Evolutionary conservation across 1,140 invertebrate genomes (phyloP).

Genomic region (Temnothorax longispinosus): DNA sequence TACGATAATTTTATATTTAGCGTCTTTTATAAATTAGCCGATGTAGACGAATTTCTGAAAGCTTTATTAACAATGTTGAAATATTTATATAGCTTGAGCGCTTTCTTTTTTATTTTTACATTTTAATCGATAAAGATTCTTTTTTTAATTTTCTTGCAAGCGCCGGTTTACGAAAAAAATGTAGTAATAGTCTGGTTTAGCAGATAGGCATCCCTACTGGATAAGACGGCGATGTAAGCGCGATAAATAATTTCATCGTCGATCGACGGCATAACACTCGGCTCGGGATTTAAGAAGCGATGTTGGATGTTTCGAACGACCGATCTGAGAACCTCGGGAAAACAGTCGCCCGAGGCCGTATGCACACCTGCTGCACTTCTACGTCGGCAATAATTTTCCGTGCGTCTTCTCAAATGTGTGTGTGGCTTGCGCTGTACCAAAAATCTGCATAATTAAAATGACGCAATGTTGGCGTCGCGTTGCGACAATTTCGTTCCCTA

Average conservation of each 20-base stretch:
- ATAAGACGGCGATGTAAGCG: slow-evolving; percentile 29
- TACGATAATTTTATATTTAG: not conserved
- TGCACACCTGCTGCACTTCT: slow-evolving; percentile 24
- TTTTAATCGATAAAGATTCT: not conserved
- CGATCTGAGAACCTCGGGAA: slow-evolving; percentile 20
- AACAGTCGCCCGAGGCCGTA: slow-evolving; percentile 5
- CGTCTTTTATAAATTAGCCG: not conserved
- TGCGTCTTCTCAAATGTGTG: not conserved
- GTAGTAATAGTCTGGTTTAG: slow-evolving; percentile 2
- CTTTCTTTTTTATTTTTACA: not conserved
- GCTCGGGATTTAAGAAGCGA: slow-evolving; percentile 43
- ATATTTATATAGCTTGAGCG: not conserved
- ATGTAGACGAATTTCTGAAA: not conserved
- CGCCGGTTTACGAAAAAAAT: not conserved
- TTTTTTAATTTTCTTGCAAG: not conserved
- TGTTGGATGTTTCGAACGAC: not conserved
- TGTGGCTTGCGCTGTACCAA: not conserved
- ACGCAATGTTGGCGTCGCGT: not conserved
- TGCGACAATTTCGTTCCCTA: not conserved
- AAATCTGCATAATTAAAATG: slow-evolving; percentile 62
- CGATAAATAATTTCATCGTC: slow-evolving; percentile 48
- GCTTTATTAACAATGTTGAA: not conserved
- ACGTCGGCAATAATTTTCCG: slow-evolving; percentile 46
- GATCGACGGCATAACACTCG: slow-evolving; percentile 4
- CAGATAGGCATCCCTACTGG: not conserved